Evolutionary conservation across 1,140 invertebrate genomes (phyloP), one percentile per base, ranked within the genome.

Genomic region (Samia ricini): DNA sequence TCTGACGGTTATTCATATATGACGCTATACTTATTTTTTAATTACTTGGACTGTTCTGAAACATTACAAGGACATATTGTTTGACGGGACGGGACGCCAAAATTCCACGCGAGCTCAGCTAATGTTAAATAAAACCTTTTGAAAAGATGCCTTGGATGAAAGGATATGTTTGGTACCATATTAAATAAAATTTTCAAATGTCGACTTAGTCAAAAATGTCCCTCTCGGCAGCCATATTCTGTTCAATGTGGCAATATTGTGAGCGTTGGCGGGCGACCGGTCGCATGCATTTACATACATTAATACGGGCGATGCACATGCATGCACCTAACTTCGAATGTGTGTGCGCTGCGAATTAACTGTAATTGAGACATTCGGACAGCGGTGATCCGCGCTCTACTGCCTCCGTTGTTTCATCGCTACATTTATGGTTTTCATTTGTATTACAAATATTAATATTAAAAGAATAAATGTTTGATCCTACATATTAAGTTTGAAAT

Each of bases 201-300:
- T 77, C 74, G 75, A 86, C 83, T 89, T 87, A 87, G 83, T 82
- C 81, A 78, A 74, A 80, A 88, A 82, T 85, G 77, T 75, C 74
- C 77, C 76, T 83, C 82, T 88, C 80, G 83, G 83, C 84, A 79
- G 76, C 81, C 78, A 88, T 89, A 86, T 85, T 87, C 85, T 70
- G 77, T 81, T 84, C 85, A 85, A 87, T 88, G 84, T 87, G 72
- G 84, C 87, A 85, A 89, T 89, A 89, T 85, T 86, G 83, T 80
- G 81, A 83, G 69, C 75, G 82, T 77, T 76, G 81, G 76, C 81
- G 74, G 79, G 83, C 79, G 83, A 79, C 79, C 81, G 79, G 85
- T 83, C 81, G 82, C 82, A 84, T 87, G 83, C 83, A 89, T 88
- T 89, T 89, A 87, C 87, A 89, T 89, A 89, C 83, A 88, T 89